Conservation (phyloP, 2,888 invertebrate species). For the Mythimna lalbum region DNA sequence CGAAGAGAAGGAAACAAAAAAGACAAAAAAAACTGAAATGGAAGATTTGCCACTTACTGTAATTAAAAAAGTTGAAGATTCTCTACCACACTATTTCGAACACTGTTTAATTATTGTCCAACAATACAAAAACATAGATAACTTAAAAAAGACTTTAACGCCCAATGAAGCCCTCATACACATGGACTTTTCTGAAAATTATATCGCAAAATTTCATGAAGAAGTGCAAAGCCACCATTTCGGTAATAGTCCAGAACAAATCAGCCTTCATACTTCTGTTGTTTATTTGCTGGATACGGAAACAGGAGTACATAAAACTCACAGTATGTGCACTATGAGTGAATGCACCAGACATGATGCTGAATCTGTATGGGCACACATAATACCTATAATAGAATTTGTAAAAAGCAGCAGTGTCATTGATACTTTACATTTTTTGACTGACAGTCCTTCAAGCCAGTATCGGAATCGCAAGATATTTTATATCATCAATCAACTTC, state of each 20-base stretch:
- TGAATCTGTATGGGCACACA: slow-evolving; percentile 1
- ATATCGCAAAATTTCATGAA: slow-evolving; percentile 17
- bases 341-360: slow-evolving; percentile 31
- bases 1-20: slow-evolving; percentile 18
- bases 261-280: slow-evolving; percentile 17
- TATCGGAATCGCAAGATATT: slow-evolving; percentile 40
- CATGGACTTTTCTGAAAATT: slow-evolving; percentile 34
- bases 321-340: slow-evolving; percentile 42
- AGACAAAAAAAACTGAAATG: slow-evolving; percentile 20
- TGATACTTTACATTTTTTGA: slow-evolving; percentile 27
- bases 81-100: slow-evolving; percentile 11
- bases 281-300: slow-evolving; percentile 18
- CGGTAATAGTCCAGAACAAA: slow-evolving; percentile 19
- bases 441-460: slow-evolving; percentile 41
- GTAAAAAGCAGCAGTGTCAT: slow-evolving; percentile 18
- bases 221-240: slow-evolving; percentile 24
- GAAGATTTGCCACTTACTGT: slow-evolving; percentile 22
- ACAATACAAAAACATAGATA: slow-evolving; percentile 13
- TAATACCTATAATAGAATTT: slow-evolving; percentile 1
- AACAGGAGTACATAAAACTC: slow-evolving; percentile 15
- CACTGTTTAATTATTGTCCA: slow-evolving; percentile 17
- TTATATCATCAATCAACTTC: slow-evolving; percentile 29
- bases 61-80: slow-evolving; percentile 24
- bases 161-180: slow-evolving; percentile 15
- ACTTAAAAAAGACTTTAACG: slow-evolving; percentile 10